Evolutionary conservation across 2,888 invertebrate genomes (phyloP).

Genomic region (Pammene aurita): DNA sequence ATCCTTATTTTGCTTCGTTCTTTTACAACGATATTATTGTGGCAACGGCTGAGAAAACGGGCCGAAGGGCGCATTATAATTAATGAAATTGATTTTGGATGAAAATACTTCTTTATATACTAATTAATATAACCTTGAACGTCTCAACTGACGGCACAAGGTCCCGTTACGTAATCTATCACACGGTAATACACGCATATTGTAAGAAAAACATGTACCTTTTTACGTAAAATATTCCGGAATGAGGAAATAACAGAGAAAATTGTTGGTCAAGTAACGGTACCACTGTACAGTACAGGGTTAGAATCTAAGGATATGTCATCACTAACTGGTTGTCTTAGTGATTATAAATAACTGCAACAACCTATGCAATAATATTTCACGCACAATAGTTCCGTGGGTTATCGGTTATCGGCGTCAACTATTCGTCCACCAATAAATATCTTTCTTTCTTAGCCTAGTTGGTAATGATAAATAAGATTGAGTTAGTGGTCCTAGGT

Average conservation of each 20-base stretch:
- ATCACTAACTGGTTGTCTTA: background rate
- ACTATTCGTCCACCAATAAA: too few species aligned
- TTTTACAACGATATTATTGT: conserved; percentile 16
- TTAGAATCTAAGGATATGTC: background rate
- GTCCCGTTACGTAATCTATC: conserved; percentile 5
- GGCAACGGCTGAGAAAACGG: conserved; percentile 29
- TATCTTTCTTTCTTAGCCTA: too few species aligned
- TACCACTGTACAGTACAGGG: too few species aligned
- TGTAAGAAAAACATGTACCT: background rate
- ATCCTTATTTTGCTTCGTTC: background rate
- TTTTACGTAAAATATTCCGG: too few species aligned
- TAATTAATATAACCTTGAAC: conserved; percentile 18
- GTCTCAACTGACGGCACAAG: conserved; percentile 24
- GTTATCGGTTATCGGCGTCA: too few species aligned
- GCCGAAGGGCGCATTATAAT: conserved; percentile 23
- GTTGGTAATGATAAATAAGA: too few species aligned
- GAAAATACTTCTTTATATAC: background rate
- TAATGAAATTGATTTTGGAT: background rate
- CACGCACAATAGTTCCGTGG: too few species aligned
- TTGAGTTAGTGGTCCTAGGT: too few species aligned
- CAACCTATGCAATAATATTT: background rate
- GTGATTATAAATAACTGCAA: background rate
- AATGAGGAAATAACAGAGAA: too few species aligned
- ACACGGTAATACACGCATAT: background rate
- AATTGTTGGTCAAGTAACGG: too few species aligned